Conservation (phyloP, 2,113 vertebrate species). For the Odobenus rosmarus region DNA sequence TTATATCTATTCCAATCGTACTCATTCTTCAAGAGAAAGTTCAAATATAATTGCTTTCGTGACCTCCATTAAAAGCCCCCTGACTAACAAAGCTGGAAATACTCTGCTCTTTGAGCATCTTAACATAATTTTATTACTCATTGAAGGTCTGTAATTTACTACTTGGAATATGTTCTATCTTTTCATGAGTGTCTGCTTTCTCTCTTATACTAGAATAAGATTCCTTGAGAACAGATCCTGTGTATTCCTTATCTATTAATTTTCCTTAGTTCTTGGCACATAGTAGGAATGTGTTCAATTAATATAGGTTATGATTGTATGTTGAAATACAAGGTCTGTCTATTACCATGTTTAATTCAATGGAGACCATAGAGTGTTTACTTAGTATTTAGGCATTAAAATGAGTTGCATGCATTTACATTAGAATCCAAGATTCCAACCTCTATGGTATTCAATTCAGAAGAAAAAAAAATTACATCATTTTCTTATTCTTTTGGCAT, state of each 20-base stretch:
- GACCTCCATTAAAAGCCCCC: background rate
- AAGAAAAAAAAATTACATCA: background rate
- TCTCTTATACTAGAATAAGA: background rate
- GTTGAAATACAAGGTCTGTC: background rate
- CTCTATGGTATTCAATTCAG: background rate
- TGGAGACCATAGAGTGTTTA: background rate
- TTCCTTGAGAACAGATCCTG: background rate
- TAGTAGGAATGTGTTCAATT: background rate
- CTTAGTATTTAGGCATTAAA: background rate
- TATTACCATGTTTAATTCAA: background rate
- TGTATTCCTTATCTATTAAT: background rate
- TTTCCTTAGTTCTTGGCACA: background rate
- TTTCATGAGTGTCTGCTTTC: background rate
- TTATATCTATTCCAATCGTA: slow-evolving; percentile 36
- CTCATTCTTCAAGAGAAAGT: background rate
- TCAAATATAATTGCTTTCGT: background rate
- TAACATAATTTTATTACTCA: background rate
- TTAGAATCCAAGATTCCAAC: background rate
- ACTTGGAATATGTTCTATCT: background rate
- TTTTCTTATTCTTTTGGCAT: background rate
- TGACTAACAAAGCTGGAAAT: background rate
- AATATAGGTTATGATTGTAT: background rate
- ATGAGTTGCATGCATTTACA: background rate
- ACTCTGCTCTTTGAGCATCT: background rate
- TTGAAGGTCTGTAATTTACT: background rate